Evolutionary conservation across 2,888 invertebrate species (phyloP), one percentile per base, ranked within the genome.

Genomic region (Bhutanitis thaidina): DNA sequence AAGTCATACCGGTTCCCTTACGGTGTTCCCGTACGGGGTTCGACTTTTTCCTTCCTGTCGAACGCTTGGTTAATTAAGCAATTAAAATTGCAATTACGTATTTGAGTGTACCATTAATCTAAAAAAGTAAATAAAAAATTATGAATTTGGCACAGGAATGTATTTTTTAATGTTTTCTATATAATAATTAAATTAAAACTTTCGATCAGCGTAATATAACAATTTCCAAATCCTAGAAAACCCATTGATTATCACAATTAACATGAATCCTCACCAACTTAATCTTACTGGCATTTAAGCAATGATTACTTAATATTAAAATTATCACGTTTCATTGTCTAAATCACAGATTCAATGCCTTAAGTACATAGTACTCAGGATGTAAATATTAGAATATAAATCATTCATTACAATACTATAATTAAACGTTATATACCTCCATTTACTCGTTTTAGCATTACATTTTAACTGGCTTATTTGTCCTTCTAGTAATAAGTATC

Each of bases 301-400:
- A 46, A 51, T 45, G 36, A 40, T 49, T 29, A 37, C 45, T 30
- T 37, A 43, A 16, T 20, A 29, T 25, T 37, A 43, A 20, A 38
- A 38, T 38, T 43, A 43, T 39, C 34, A 37, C 39, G 38, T 52
- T 41, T 16, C 37, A 47, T 47, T 52, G 52, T 48, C 43, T 53
- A 43, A 32, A 53, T 53, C 48, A 53, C 53, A 53, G 53, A 49
- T 43, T 43, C 44, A 51, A 57, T 55, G 55, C 52, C 16, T 54
- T 52, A 61, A 60, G 62, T 61, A 62, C 61, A 56, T 16, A 55
- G 60, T 62, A 61, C 62, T 62, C 47, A 13, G 47, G 52, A 49
- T 57, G 49, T 43, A 58, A 58, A 57, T 39, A 49, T 53, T n/a
- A 29, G 8, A 10, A 40, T 32, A 36, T 49, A 20, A 34, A 25